Base-by-base conservation (phyloP, 1,140 invertebrate genomes). In the Thrips palmi region DNA sequence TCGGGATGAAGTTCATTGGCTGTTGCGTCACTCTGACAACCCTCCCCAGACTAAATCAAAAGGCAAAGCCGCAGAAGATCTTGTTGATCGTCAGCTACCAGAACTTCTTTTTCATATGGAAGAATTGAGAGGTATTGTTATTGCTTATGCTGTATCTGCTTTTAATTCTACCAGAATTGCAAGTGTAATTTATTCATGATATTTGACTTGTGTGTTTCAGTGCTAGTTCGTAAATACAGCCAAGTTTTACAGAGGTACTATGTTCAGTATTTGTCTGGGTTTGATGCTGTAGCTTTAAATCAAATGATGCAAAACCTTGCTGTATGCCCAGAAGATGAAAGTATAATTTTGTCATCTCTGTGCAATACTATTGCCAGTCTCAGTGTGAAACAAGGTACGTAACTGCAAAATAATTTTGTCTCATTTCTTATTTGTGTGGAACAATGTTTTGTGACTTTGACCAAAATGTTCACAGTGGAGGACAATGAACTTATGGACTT, bases 41-140 rank as follows among this genome's bases (percentile, higher is more conserved):
- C 88, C 85, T 17, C 87, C 87, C 1, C 75, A 72, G 54, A 63
- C 68, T n/a, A 86, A 80, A 65, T 70, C 68, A 45, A 87, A 91
- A 63, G 76, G 78, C 33, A 83, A 86, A 58, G 70, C 74, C 18
- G 70, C 77, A 19, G 87, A 92, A 62, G 86, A 93, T 63, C 63
- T 93, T 20, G 79, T 89, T 2, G 87, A 93, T 55, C 64, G 92
- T 33, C 92, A 97, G 55, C 63, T 99, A 19, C 93, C 96, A 5
- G 96, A 99, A 63, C 60, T 99, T 18, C 60, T 99, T 1, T 98
- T 97, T 57, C 89, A 97, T 48, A 96, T 97, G 72, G 91, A 97
- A 59, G 94, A 99, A 62, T 58, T 98, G 18, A 68, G 91, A 55
- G 66, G 55, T 39, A 31, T 47, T 19, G 18, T 11, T 39, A 40